Conservation (phyloP, 2,113 vertebrate species). For the Calyptomena viridis region DNA sequence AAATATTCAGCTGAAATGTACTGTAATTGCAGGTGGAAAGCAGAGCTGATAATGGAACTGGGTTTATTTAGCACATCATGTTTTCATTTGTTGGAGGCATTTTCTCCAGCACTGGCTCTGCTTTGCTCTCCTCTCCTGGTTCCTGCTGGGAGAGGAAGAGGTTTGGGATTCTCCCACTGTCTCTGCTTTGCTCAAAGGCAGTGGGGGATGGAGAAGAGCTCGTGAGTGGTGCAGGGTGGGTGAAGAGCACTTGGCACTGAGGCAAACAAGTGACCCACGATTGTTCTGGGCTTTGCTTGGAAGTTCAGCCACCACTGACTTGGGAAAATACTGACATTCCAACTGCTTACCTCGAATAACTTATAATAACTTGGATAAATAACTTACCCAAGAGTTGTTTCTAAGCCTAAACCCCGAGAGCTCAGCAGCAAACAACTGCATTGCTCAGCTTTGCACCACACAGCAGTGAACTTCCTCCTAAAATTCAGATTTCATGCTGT, state of each 20-base stretch:
- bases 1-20: background rate
- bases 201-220: background rate
- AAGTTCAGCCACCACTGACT: background rate
- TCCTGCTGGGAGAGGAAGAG: background rate
- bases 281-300: background rate
- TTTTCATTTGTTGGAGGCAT: background rate
- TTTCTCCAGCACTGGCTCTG: background rate
- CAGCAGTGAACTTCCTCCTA: background rate
- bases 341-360: no score
- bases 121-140: rapidly evolving
- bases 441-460: background rate
- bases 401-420: background rate
- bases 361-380: no score
- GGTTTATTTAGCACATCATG: background rate
- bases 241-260: background rate
- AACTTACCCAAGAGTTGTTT: background rate
- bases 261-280: background rate
- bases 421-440: background rate
- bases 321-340: rapidly evolving
- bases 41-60: background rate
- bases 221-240: rapidly evolving
- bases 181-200: background rate
- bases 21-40: slow-evolving; percentile 22
- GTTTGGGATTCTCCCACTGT: rapidly evolving
- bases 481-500: background rate